A percentile compares a stretch with the other conserved stretches of the same genome.
Evolutionary conservation across 2,888 invertebrate genomes (phyloP).

Genomic region (Unio delphinus): DNA sequence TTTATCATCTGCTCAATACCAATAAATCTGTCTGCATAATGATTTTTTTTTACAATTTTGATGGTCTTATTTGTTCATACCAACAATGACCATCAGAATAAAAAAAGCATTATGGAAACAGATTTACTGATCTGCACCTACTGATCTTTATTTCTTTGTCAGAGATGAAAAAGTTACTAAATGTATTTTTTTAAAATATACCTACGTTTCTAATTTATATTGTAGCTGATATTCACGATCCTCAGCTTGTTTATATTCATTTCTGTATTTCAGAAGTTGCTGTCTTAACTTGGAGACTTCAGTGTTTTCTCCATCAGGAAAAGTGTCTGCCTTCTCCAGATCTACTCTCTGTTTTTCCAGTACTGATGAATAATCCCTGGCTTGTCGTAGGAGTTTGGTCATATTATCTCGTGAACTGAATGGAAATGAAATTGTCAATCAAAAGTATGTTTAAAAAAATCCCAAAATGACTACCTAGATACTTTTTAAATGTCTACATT

Average conservation of each 20-base stretch:
- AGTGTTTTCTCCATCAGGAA: constrained; percentile 68
- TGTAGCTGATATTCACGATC: constrained; percentile 69
- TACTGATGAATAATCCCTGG: constrained; percentile 59
- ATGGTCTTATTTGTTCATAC: no score
- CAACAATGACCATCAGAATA: no score
- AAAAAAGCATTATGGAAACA: no score
- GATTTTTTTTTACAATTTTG: no score
- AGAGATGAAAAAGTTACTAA: no score
- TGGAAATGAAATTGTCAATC: neutral
- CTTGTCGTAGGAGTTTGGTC: constrained; percentile 58
- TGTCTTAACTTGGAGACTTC: constrained; percentile 68
- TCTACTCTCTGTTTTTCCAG: constrained; percentile 64
- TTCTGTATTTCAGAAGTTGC: constrained; percentile 67
- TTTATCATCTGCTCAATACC: no score
- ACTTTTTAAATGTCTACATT: no score
- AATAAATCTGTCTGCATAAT: no score
- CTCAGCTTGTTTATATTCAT: constrained; percentile 66
- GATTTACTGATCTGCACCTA: no score
- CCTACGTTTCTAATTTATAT: constrained; percentile 70
- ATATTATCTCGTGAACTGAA: constrained; percentile 68
- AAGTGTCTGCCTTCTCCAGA: constrained; percentile 68
- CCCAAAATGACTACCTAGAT: neutral
- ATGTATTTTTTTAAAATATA: constrained; percentile 1
- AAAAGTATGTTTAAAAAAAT: neutral
- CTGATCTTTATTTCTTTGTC: no score